Evolutionary conservation across 2,113 vertebrate genomes (phyloP), one percentile per base, ranked within the genome.

Genomic region (Thunnus maccoyii): DNA sequence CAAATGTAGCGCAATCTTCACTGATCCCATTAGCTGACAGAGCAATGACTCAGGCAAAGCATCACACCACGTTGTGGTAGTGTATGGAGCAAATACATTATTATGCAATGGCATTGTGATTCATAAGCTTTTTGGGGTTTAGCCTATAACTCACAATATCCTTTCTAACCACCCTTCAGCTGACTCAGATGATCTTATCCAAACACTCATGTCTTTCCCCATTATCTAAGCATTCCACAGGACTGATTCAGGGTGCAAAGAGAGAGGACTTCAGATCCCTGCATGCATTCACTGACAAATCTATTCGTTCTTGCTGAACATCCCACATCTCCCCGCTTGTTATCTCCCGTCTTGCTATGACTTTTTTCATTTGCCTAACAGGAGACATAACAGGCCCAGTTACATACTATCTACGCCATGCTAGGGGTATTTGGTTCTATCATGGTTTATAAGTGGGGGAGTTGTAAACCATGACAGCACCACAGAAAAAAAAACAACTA

Each of bases 151-250:
- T 82, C 36, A 36, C 5, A 67, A 18, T 50, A 50, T 76, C 27
- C 32, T 76, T 20, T 25, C 44, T 22, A 64, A 18, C 76, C 72
- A 20, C 58, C 32, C 48, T 27, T 46, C 48, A 56, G 76, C 62
- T 32, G 56, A 77, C 47, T 54, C 52, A 13, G 44, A 30, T 12
- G 18, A 76, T 20, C 66, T 16, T 47, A 56, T 76, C 58, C 50
- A 51, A 76, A 82, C 85, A 64, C 54, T 61, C 32, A 30, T 16
- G 44, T 58, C 61, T 7, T 46, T 67, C 22, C 27, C 27, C 62
- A 61, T 79, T 79, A 78, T 25, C 22, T 3, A 13, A 60, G 16
- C 58, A 82, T 85, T 85, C 79, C 79, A 65, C 52, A 25, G 69
- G 50, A 27, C n/a, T 78, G 48, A 81, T 78, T 61, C 83, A 66